A percentile compares a stretch with the other conserved stretches of the same genome.
Evolutionary conservation across 2,888 invertebrate species (phyloP).

Genomic region (Heliconius erato): DNA sequence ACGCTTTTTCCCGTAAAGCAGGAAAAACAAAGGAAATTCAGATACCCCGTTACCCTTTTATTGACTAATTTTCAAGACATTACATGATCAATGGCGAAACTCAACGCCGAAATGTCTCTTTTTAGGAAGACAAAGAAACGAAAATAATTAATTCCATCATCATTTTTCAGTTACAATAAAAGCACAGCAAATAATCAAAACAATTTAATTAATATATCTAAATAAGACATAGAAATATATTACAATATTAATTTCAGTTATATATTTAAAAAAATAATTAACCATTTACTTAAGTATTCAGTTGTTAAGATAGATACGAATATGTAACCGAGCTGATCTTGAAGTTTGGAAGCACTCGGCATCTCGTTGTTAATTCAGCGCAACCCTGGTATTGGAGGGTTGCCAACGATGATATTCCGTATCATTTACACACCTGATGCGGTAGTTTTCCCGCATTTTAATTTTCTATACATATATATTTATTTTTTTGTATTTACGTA

Average conservation of each 20-base stretch:
- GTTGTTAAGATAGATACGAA: neutral
- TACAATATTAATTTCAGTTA: too few species aligned
- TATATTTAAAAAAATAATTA: neutral
- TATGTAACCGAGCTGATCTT: conserved; percentile 28
- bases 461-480: conserved; percentile 3
- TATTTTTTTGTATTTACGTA: neutral
- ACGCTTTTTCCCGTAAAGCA: neutral
- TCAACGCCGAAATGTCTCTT: neutral
- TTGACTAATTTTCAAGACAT: neutral
- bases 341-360: conserved; percentile 32
- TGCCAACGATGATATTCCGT: conserved; percentile 42
- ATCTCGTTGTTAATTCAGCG: conserved; percentile 43
- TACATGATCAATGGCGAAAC: neutral
- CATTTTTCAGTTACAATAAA: too few species aligned
- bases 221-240: neutral
- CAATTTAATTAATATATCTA: neutral
- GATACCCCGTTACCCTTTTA: neutral
- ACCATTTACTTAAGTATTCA: neutral
- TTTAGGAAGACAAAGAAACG: neutral
- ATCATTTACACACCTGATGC: conserved; percentile 45
- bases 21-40: neutral
- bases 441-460: conserved; percentile 25
- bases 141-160: too few species aligned
- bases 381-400: conserved; percentile 28
- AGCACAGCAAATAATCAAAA: neutral